These are phyloP conservation scores for Campodea augens DNA, from an alignment of 1,140 invertebrate species.

Conservation along the genomic window DNA sequence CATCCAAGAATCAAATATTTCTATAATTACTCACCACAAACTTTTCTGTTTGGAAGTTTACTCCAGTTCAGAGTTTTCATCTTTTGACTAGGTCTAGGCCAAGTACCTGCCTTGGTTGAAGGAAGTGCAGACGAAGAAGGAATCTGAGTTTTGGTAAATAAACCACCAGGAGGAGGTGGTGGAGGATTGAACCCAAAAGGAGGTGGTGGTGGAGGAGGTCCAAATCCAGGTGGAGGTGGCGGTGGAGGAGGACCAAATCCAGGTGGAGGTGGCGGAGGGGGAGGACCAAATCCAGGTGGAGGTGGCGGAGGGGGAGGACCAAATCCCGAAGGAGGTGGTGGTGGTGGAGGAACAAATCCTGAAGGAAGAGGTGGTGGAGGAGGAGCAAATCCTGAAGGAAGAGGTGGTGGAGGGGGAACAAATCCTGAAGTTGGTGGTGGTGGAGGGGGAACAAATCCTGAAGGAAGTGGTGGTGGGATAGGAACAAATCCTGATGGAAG, in stretches of 20 bases:
- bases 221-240: not conserved
- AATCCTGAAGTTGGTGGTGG: not conserved
- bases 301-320: not conserved
- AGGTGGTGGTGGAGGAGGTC: not conserved
- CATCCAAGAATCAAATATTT: too few species aligned
- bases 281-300: not conserved
- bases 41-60: not conserved
- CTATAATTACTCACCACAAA: too few species aligned
- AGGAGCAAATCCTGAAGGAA: not conserved
- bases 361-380: not conserved
- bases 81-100: not conserved
- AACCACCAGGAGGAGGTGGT: not conserved
- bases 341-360: not conserved
- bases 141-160: not conserved
- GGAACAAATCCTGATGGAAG: not conserved
- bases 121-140: not conserved
- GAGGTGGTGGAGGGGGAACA: not conserved
- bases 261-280: not conserved
- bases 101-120: not conserved
- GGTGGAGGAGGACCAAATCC: not conserved
- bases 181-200: not conserved
- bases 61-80: not conserved
- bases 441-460: not conserved
- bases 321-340: not conserved
- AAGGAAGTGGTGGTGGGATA: not conserved